Evolutionary conservation across 37 sponge, comb jelly and placozoan species (phyloP).

Genomic region (Halichondria panicea): DNA sequence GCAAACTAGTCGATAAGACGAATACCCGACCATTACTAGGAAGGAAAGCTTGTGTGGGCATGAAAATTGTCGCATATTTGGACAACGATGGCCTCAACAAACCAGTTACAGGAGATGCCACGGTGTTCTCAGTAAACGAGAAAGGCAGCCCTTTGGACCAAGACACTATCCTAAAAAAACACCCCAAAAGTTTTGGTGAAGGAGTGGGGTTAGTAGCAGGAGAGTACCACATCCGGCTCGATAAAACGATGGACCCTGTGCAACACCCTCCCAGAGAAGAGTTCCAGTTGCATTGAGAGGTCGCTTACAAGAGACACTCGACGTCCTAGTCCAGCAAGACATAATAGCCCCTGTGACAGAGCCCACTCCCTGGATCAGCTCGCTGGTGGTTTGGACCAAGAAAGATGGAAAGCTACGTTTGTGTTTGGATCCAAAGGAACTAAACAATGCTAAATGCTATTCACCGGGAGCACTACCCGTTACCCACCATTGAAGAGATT

Average conservation of each 20-base stretch:
- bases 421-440: constrained; percentile 54
- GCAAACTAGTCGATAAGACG: constrained; percentile 13
- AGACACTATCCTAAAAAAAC: constrained; percentile 5
- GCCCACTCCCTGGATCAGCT: constrained; percentile 62
- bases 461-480: constrained; percentile 54
- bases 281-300: constrained; percentile 37
- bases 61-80: constrained; percentile 28
- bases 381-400: constrained; percentile 45
- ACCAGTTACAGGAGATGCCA: not conserved
- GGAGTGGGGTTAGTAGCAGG: constrained; percentile 42
- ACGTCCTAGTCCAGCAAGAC: constrained; percentile 40
- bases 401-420: constrained; percentile 37
- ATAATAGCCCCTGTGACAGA: constrained; percentile 41
- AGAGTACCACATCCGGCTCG: constrained; percentile 40
- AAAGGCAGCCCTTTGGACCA: not conserved
- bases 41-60: constrained; percentile 33
- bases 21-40: constrained; percentile 24
- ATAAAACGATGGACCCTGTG: constrained; percentile 9
- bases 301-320: constrained; percentile 10
- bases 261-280: constrained; percentile 39
- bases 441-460: constrained; percentile 59
- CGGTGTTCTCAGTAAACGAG: not conserved
- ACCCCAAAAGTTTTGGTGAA: constrained; percentile 18
- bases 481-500: constrained; percentile 54
- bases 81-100: constrained; percentile 33